phyloP scores from a whole-genome alignment of 2,888 invertebrate genomes.

The Clostera curtula region DNA sequence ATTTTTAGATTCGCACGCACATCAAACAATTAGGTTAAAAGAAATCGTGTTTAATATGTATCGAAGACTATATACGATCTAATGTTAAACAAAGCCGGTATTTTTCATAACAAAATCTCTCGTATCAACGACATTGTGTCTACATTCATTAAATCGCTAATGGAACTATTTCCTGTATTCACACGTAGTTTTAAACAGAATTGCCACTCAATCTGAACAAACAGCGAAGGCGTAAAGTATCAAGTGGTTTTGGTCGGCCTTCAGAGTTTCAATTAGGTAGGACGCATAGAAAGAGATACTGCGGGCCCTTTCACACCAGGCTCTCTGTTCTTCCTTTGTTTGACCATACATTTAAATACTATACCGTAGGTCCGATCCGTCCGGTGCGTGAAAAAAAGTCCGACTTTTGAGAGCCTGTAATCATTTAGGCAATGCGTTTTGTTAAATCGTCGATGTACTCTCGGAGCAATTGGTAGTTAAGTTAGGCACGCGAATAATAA shows the following conservation, averaged over 20 bases:
- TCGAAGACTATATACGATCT: no score
- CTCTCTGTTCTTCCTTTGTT: constrained; percentile 58
- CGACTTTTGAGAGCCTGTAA: constrained; percentile 49
- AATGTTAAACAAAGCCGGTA: no score
- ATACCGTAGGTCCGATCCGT: constrained; percentile 44
- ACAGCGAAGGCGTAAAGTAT: constrained; percentile 30
- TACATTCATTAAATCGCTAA: constrained; percentile 3
- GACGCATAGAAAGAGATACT: constrained; percentile 46
- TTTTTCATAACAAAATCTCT: no score
- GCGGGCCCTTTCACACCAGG: constrained; percentile 54
- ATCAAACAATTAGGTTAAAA: neutral
- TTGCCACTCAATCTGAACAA: neutral
- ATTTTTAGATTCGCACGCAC: neutral
- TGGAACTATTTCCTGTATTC: constrained; percentile 1
- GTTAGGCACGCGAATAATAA: no score
- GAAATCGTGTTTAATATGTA: no score
- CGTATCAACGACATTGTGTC: neutral
- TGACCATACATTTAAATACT: constrained; percentile 69
- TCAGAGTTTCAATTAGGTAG: constrained; percentile 62
- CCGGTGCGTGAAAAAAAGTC: constrained; percentile 40
- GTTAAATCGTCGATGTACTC: no score
- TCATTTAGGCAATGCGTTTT: constrained; percentile 47
- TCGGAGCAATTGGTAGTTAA: no score
- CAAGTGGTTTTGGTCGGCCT: constrained; percentile 26
- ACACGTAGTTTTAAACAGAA: neutral